Conservation (phyloP, 2,113 vertebrate genomes). For the Protobothrops mucrosquamatus region DNA sequence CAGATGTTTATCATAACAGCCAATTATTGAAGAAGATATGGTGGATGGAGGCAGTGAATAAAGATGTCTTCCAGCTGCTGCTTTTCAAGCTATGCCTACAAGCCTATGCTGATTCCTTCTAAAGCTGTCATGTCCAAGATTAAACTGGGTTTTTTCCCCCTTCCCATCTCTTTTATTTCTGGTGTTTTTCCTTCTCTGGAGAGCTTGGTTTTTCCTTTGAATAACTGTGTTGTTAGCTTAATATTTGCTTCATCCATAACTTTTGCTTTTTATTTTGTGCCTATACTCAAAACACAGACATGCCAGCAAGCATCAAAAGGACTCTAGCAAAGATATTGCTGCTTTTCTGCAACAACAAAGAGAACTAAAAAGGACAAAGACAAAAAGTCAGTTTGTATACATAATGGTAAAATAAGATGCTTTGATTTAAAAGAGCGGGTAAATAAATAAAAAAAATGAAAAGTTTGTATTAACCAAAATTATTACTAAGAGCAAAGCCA, state of each 20-base stretch:
- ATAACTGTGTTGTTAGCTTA: conserved; percentile 30
- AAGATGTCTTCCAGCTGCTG: neutral
- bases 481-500: neutral
- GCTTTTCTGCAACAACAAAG: conserved; percentile 12
- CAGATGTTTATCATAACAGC: neutral
- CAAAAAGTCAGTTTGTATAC: neutral
- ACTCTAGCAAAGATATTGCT: conserved; percentile 19
- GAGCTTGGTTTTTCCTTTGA: neutral
- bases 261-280: conserved; percentile 31
- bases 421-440: conserved; percentile 6
- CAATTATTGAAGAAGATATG: neutral
- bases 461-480: conserved; percentile 13
- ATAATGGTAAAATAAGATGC: neutral
- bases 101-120: neutral
- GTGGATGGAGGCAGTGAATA: neutral
- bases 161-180: neutral
- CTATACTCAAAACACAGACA: conserved; percentile 49
- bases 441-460: conserved; percentile 9
- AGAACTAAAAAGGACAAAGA: conserved; percentile 12
- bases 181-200: neutral
- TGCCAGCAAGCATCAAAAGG: conserved; percentile 32
- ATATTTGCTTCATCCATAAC: conserved; percentile 34
- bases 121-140: neutral
- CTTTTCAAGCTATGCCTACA: neutral
- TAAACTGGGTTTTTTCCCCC: neutral